Evolutionary conservation across 2,888 invertebrate species (phyloP), one percentile per base, ranked within the genome.

Genomic region (Carpatolechia fugitivella): DNA sequence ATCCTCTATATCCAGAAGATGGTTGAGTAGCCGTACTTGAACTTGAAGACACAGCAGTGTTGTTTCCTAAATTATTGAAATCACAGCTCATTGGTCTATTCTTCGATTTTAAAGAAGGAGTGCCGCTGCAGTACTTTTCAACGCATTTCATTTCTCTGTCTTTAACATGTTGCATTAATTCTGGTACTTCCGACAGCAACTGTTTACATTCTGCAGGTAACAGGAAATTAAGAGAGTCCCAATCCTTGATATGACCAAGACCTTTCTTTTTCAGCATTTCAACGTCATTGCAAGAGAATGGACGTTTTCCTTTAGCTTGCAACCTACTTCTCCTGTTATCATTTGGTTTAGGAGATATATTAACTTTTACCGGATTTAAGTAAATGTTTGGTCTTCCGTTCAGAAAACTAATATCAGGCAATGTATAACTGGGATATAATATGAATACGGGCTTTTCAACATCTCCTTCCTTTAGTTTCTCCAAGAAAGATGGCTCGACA

Each of bases 201-300:
- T 94, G 94, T 61, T 93, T 93, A 76, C 95, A 97, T 79, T 98
- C 97, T 62, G 92, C 90, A 3, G 98, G 98, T 60, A 98, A 84
- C 49, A 98, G 91, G 64, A 98, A 95, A 68, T 96, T 96, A 52
- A 98, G 87, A 0, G 97, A 98, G 70, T 97, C 96, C 98, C 98
- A 98, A 80, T 98, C 98, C 75, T 94, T 93, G 7, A 98, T 94
- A 75, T 98, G 97, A 40, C 93, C 92, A 60, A 96, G 93, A 53
- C 96, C 96, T 79, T 95, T 94, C 72, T 94, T 94, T 74, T 94
- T 94, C 36, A 97, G 81, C 59, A 94, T 92, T 81, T 97, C 97
- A 51, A 96, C 92, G 73, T 97, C 97, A 68, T 94, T 95, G 72
- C 93, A 95, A 44, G 95, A 96, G 72, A 95, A 94, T 0, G 96